Percentiles rank a stretch among this genome's conserved stretches.
Evolutionary conservation across 2,888 invertebrate species (phyloP).

Genomic region (Brachylomia viminalis): DNA sequence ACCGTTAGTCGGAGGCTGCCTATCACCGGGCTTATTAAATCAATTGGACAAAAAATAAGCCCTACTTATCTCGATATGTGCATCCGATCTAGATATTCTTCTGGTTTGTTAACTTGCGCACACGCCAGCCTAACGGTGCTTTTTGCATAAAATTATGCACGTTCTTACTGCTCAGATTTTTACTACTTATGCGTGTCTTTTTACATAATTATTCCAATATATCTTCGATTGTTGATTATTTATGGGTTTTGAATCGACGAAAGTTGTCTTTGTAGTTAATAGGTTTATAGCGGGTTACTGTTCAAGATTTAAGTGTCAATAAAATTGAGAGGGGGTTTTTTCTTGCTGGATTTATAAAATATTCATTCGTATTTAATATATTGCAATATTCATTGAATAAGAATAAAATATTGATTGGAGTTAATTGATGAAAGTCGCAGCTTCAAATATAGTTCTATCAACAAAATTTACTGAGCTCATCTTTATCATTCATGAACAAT

Average conservation of each 20-base stretch:
- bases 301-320: background rate
- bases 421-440: background rate
- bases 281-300: background rate
- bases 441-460: background rate
- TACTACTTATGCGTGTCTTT: conserved; percentile 22
- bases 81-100: conserved; percentile 59
- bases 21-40: conserved; percentile 45
- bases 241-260: conserved; percentile 11
- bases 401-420: background rate
- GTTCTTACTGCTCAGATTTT: conserved; percentile 45
- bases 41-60: conserved; percentile 53
- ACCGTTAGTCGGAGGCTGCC: conserved; percentile 46
- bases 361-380: background rate
- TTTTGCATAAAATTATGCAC: conserved; percentile 51
- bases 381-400: background rate
- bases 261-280: conserved; percentile 32
- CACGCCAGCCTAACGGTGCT: conserved; percentile 75
- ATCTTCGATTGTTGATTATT: conserved; percentile 10
- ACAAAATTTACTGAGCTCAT: no score
- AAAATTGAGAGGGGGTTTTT: background rate
- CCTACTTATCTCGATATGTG: conserved; percentile 58
- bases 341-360: background rate
- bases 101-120: conserved; percentile 60
- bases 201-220: conserved; percentile 35
- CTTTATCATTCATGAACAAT: background rate